A percentile compares a stretch with the other conserved stretches of the same genome.
Conservation (phyloP, 2,888 invertebrate genomes). For the Pocota personata region DNA sequence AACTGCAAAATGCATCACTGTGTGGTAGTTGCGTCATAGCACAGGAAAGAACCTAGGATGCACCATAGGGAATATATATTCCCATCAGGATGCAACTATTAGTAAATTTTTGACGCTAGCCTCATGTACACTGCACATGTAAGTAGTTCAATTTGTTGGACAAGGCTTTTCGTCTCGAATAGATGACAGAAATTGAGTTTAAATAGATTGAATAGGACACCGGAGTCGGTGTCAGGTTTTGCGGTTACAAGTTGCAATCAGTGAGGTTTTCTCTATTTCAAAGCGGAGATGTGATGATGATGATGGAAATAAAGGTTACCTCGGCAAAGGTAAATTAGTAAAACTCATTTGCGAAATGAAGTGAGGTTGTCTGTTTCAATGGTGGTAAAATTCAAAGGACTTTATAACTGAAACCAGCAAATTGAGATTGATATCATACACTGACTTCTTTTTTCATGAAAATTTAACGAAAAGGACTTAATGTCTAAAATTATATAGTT, state of each 20-base stretch:
- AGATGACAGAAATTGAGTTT: slow-evolving; percentile 20
- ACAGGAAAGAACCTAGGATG: background rate
- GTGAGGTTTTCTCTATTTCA: slow-evolving; percentile 9
- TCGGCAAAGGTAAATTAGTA: slow-evolving; percentile 30
- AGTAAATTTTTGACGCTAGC: slow-evolving; percentile 14
- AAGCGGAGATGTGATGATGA: no score
- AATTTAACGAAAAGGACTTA: no score
- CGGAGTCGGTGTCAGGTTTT: background rate
- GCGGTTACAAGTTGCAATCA: slow-evolving; percentile 41
- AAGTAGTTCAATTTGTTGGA: slow-evolving; percentile 55
- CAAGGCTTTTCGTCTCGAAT: slow-evolving; percentile 29
- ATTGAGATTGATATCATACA: background rate
- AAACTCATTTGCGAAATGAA: slow-evolving; percentile 30
- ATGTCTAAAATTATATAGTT: no score
- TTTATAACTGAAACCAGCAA: background rate
- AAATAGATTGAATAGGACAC: background rate
- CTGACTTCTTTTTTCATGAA: no score
- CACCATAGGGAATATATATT: background rate
- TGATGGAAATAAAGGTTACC: background rate
- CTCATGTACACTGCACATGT: background rate
- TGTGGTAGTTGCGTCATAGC: slow-evolving; percentile 16
- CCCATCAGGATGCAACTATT: slow-evolving; percentile 39
- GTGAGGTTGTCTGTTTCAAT: background rate
- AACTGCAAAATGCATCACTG: slow-evolving; percentile 42
- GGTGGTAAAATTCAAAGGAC: background rate